Base-by-base conservation (phyloP, 2,888 invertebrate genomes). In the Exephanes ischioxanthus region DNA sequence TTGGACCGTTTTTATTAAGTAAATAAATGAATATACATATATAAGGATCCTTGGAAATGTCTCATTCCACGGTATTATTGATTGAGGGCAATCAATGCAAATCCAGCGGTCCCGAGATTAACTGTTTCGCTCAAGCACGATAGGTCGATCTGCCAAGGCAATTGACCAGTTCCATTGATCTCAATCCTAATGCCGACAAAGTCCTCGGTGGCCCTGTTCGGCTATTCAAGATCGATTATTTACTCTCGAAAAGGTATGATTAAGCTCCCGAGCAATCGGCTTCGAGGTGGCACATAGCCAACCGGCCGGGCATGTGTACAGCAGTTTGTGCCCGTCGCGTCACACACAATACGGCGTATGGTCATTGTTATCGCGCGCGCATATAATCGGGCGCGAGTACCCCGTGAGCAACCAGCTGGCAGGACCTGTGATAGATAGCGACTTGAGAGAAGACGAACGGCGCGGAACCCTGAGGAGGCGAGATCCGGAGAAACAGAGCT, bases 201-300 rank as follows among this genome's bases (percentile, higher is more conserved):
- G 63, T 41, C 37, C 68, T 37, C 19, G 58, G 9, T 58, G 3
- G 58, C 22, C 33, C 45, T 63, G 58, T 72, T 66, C 26, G 68
- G 70, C 45, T 63, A 53, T 70, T 70, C 45, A 19, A 26, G 45
- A 80, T 80, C 84, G 71, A 84, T 84, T 71, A 80, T 80, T 80
- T 76, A 76, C 55, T 66, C 14, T 58, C n/a, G 22, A 48, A 55
- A 55, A 66, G 66, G 48, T 19, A 26, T 58, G 63, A 84, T 71
- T 80, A 71, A 79, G 70, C 51, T 48, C 22, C 30, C 26, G 76
- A n/a, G 55, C 71, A 71, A 80, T 76, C 63, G 71, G 45, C 55
- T 53, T 33, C 53, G 75, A 70, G 26, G 48, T 84, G 84, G 80
- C 80, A 16, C 48, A 51, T 26, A 58, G 80, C 84, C 84, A 84